Percentiles rank a stretch among this genome's conserved stretches.
phyloP scores from a whole-genome alignment of 2,113 vertebrate genomes.

The Dolichallabes microphthalmus region DNA sequence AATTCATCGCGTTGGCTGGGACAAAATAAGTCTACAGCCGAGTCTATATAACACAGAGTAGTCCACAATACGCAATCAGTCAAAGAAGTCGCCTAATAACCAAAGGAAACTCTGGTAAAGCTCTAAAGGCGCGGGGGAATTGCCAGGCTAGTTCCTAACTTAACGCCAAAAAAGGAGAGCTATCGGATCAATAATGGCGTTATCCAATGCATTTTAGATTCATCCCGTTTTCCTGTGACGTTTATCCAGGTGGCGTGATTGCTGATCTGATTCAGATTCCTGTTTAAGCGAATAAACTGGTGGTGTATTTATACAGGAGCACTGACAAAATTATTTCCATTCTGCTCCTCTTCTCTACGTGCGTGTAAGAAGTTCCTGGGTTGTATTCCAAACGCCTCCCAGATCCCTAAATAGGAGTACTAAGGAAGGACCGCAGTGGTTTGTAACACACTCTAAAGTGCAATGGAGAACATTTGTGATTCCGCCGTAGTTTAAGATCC shows the following conservation, averaged over 20 bases:
- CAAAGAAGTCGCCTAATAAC: slow-evolving; percentile 3
- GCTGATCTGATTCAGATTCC: background rate
- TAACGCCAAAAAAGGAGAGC: slow-evolving; percentile 4
- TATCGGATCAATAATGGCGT: background rate
- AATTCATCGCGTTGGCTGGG: slow-evolving; percentile 20
- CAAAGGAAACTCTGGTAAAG: slow-evolving; percentile 16
- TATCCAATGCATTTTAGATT: background rate
- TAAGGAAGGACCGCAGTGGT: too few species aligned
- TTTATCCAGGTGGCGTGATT: background rate
- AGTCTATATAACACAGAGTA: background rate
- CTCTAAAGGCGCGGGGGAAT: background rate
- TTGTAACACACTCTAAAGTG: background rate
- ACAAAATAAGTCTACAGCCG: background rate
- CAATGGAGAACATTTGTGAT: background rate
- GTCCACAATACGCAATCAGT: background rate
- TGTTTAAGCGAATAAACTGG: background rate
- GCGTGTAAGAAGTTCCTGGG: background rate
- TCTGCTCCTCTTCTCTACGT: background rate
- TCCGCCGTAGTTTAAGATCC: slow-evolving; percentile 11
- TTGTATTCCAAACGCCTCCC: background rate
- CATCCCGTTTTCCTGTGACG: slow-evolving; percentile 15
- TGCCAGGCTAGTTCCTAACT: slow-evolving; percentile 23
- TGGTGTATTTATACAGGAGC: slow-evolving; percentile 5
- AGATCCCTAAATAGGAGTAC: background rate
- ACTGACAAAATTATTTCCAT: slow-evolving; percentile 18